Evolutionary conservation across 2,113 vertebrate species (phyloP).

Genomic region (Brachypteracias leptosomus): DNA sequence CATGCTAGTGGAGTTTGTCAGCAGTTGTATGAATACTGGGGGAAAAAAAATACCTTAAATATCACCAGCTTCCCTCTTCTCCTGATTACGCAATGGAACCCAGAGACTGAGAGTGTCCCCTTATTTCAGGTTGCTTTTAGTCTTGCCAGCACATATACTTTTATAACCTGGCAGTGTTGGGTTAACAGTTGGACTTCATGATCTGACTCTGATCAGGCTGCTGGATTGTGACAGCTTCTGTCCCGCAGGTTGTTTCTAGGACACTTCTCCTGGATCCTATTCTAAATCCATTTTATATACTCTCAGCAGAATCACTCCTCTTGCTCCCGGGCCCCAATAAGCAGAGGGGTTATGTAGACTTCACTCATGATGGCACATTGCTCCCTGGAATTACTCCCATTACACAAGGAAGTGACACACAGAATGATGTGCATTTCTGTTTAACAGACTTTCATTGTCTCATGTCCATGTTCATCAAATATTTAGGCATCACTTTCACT

Average conservation of each 20-base stretch:
- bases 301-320: neutral
- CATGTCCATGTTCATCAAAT: neutral
- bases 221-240: neutral
- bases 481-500: neutral
- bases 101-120: neutral
- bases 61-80: neutral
- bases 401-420: neutral
- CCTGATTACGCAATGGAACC: rapidly evolving
- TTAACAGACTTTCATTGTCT: neutral
- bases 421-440: neutral
- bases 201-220: no score
- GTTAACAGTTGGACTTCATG: no score
- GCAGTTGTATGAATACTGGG: rapidly evolving
- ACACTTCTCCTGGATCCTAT: rapidly evolving
- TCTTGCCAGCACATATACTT: no score
- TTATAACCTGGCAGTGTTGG: no score
- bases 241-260: neutral
- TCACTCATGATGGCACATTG: no score
- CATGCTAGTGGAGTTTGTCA: neutral
- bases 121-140: neutral
- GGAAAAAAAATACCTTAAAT: rapidly evolving
- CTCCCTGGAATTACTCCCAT: neutral
- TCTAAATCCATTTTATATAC: rapidly evolving
- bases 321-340: neutral
- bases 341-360: rapidly evolving